Percentiles rank a stretch among this genome's conserved stretches.
phyloP scores from a whole-genome alignment of 2,797 vertebrate genomes.

The Ctenochaetus hawaiiensis region DNA sequence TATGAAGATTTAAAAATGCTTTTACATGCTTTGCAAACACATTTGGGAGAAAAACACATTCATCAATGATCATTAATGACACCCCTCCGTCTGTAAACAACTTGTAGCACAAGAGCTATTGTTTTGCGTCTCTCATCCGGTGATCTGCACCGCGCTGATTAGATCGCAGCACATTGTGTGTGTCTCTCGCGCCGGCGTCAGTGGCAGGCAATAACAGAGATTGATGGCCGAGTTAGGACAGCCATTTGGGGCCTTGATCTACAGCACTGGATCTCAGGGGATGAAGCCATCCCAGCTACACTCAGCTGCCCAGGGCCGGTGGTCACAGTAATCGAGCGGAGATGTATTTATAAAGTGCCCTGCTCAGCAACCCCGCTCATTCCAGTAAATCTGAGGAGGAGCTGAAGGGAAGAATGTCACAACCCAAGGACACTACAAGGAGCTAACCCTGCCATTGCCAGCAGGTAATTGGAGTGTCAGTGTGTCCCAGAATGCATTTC shows the following conservation, averaged over 20 bases:
- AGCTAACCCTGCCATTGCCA: conserved; percentile 69
- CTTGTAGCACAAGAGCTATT: conserved; percentile 39
- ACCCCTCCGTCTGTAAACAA: conserved; percentile 24
- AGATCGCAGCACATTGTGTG: conserved; percentile 69
- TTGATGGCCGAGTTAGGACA: conserved; percentile 80
- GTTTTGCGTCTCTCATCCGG: conserved; percentile 64
- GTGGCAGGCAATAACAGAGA: conserved; percentile 82
- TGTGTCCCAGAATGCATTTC: conserved; percentile 66
- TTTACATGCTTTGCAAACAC: not conserved
- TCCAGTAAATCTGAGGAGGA: conserved; percentile 85
- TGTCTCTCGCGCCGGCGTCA: conserved; percentile 60
- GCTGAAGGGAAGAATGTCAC: conserved; percentile 82
- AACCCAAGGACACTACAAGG: conserved; percentile 84
- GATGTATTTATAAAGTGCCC: conserved; percentile 88
- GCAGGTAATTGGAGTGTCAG: conserved; percentile 80
- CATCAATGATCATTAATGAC: conserved; percentile 39
- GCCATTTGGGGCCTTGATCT: conserved; percentile 83
- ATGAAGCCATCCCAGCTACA: conserved; percentile 82
- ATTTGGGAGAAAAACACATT: not conserved
- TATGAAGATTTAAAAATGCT: not conserved
- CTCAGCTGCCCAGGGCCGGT: conserved; percentile 69
- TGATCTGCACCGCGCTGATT: conserved; percentile 71
- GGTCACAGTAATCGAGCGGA: conserved; percentile 83
- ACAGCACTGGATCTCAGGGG: conserved; percentile 69
- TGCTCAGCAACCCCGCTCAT: conserved; percentile 82